These are phyloP conservation scores for Lanistes nyassanus DNA, from an alignment of 1,140 invertebrate genomes.

Conservation along the genomic window DNA sequence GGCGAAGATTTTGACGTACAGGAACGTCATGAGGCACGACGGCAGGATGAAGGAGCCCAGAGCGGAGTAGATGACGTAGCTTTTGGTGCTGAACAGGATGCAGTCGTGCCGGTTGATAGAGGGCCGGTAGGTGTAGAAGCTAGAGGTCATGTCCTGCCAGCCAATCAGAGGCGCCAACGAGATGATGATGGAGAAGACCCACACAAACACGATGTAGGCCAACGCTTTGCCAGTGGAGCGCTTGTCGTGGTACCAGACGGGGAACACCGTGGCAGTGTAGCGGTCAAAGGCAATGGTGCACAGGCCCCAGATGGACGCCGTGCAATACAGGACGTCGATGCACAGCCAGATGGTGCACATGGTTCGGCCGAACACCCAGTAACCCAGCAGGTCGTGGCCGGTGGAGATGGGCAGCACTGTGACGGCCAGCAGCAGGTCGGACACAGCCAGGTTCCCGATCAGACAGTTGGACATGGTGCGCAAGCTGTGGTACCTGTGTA, in stretches of 20 bases:
- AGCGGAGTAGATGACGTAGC: constrained; percentile 96
- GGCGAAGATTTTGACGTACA: constrained; percentile 95
- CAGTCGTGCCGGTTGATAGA: constrained; percentile 57
- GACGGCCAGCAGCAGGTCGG: constrained; percentile 64
- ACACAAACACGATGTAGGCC: constrained; percentile 65
- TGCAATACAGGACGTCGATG: constrained; percentile 67
- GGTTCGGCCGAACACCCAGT: constrained; percentile 65
- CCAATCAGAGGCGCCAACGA: constrained; percentile 66
- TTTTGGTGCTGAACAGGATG: constrained; percentile 70
- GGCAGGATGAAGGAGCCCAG: constrained; percentile 96
- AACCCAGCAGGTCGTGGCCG: constrained; percentile 61
- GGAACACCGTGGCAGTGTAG: constrained; percentile 66
- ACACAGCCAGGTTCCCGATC: constrained; percentile 66
- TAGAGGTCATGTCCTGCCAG: constrained; percentile 61
- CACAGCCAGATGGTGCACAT: constrained; percentile 62
- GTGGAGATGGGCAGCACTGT: constrained; percentile 66
- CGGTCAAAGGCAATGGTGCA: constrained; percentile 67
- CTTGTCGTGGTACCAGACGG: constrained; percentile 66
- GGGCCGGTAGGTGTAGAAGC: constrained; percentile 53
- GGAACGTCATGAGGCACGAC: constrained; percentile 95
- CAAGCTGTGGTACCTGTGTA: constrained; percentile 59
- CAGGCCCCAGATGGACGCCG: constrained; percentile 68
- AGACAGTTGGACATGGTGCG: constrained; percentile 66
- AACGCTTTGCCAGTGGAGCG: constrained; percentile 55
- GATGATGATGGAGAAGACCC: constrained; percentile 65